These are phyloP conservation scores for Thereva unica DNA, from an alignment of 2,888 invertebrate genomes.

Conservation along the genomic window DNA sequence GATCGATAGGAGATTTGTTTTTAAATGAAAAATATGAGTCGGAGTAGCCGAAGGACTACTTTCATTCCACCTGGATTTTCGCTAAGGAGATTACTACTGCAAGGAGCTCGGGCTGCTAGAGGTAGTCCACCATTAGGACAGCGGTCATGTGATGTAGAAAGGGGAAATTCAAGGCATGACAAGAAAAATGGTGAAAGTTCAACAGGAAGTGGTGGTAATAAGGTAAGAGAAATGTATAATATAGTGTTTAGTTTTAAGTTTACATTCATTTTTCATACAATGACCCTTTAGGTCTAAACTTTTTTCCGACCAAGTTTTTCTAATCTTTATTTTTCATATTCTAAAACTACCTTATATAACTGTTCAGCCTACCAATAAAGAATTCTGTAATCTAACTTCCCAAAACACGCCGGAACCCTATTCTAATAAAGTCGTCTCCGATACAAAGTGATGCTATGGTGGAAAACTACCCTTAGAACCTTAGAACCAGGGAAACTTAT, in stretches of 20 bases:
- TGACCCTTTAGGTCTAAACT: too few relatives aligned
- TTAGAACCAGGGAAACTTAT: too few relatives aligned
- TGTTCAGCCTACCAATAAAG: too few relatives aligned
- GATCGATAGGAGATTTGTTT: slow-evolving; percentile 1
- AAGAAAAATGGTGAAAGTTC: slow-evolving; percentile 43
- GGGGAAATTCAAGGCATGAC: slow-evolving; percentile 43
- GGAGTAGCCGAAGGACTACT: slow-evolving; percentile 43
- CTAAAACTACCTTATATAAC: too few relatives aligned
- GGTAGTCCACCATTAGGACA: slow-evolving; percentile 46
- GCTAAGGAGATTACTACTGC: slow-evolving; percentile 45
- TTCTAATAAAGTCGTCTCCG: too few relatives aligned
- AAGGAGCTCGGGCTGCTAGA: slow-evolving; percentile 45
- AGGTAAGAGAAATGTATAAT: slow-evolving; percentile 31
- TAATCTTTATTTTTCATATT: too few relatives aligned
- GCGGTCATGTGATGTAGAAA: slow-evolving; percentile 47
- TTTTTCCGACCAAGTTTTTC: too few relatives aligned
- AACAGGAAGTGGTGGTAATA: slow-evolving; percentile 41
- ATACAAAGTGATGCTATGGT: too few relatives aligned
- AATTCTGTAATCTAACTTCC: too few relatives aligned
- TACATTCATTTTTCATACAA: neutral
- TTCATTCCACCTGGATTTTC: slow-evolving; percentile 45
- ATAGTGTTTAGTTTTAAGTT: neutral
- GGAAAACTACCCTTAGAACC: too few relatives aligned
- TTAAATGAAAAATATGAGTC: slow-evolving; percentile 40
- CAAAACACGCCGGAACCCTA: too few relatives aligned